A percentile compares a stretch with the other conserved stretches of the same genome.
Conservation (phyloP, 1,140 invertebrate genomes). For the Drosophila repletoides region DNA sequence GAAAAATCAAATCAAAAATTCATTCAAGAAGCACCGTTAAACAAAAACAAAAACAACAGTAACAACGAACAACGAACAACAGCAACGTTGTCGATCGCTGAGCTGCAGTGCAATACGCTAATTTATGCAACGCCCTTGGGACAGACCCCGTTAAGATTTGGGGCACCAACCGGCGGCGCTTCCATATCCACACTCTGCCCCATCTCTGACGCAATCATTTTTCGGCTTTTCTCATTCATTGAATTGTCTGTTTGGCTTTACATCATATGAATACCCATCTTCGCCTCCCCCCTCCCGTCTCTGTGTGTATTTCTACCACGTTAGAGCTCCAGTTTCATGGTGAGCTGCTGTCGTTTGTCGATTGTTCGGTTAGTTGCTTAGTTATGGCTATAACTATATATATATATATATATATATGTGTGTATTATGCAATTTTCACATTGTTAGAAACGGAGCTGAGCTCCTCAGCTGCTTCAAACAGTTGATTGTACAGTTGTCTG, state of each 20-base stretch:
- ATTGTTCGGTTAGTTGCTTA: slow-evolving; percentile 14
- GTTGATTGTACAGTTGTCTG: slow-evolving; percentile 5
- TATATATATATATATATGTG: too few relatives aligned
- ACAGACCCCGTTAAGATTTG: slow-evolving; percentile 40
- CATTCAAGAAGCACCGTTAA: slow-evolving; percentile 32
- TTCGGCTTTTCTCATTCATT: slow-evolving; percentile 41
- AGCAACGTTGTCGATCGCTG: slow-evolving; percentile 1
- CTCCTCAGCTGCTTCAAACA: background rate
- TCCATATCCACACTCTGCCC: background rate
- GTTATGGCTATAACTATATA: too few relatives aligned
- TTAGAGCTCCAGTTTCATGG: slow-evolving; percentile 16
- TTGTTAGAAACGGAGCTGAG: slow-evolving; percentile 48
- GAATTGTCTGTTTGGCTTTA: slow-evolving; percentile 28
- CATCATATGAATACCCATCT: slow-evolving; percentile 2
- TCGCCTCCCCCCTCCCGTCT: background rate
- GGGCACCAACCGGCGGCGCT: slow-evolving; percentile 15
- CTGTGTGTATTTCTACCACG: too few relatives aligned
- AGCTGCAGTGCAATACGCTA: slow-evolving; percentile 44
- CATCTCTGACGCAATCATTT: slow-evolving; percentile 29
- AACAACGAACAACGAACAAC: background rate
- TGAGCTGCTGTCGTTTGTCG: slow-evolving; percentile 26
- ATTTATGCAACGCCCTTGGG: slow-evolving; percentile 78
- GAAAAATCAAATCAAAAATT: slow-evolving; percentile 23
- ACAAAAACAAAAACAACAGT: background rate
- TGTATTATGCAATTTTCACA: slow-evolving; percentile 75